Evolutionary conservation across 1,140 invertebrate species (phyloP), one percentile per base, ranked within the genome.

Genomic region (Dendrolimus punctatus): DNA sequence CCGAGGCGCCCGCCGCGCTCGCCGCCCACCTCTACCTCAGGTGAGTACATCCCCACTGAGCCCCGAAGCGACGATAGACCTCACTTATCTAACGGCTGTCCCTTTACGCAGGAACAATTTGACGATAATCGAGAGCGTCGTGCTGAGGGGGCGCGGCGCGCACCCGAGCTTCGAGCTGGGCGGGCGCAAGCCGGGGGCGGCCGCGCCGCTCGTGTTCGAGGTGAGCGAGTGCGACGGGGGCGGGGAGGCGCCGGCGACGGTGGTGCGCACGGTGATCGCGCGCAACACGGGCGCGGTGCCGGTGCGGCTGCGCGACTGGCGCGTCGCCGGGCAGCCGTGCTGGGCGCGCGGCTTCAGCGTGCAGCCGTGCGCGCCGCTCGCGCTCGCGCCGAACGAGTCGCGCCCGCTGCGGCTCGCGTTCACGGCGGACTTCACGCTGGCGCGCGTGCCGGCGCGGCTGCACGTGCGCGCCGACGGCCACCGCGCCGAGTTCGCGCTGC

Each of bases 391-490:
- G 8, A 98, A 98, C 82, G 91, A 90, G 6, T 94, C 93, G n/a
- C 90, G 90, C 64, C 94, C 93, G 75, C 92, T 99, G 39, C 95
- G 98, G 69, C 95, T 99, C 63, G 93, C 94, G 52, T 98, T 97
- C 80, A 95, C 95, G 1, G 94, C 97, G 6, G 98, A 99, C 88
- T 98, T 97, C 73, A 96, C 97, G 4, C 88, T 97, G 55, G 91
- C 95, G 0, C 90, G 92, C 55, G 91, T 97, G 37, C 89, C 93
- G 57, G 9, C 90, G 95, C 8, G 81, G 89, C 87, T 92, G 7
- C 47, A 50, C 6, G 49, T 70, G 50, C 39, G 82, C 87, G 60
- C 87, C 90, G 59, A 82, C 87, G 5, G 93, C 91, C 39, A 64
- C 10, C 56, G 61, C 45, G 64, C 62, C 9, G 69, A 94, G 67